These are phyloP conservation scores for Prionailurus bengalensis DNA, from an alignment of 2,113 vertebrate genomes.

Conservation along the genomic window DNA sequence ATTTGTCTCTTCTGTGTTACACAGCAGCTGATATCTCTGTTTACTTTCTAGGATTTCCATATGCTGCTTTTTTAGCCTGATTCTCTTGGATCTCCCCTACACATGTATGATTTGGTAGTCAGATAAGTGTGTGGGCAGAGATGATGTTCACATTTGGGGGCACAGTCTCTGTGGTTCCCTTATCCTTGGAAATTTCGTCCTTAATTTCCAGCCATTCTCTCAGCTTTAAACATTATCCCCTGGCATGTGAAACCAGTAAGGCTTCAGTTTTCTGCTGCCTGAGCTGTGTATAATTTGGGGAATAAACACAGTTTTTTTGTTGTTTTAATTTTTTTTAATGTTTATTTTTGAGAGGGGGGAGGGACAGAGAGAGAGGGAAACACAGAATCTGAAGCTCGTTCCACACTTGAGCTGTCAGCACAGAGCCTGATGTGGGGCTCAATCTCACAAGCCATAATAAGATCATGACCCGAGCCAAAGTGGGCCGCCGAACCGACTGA, in stretches of 20 bases:
- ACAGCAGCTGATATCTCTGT: not conserved
- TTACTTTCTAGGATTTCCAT: conserved; percentile 3
- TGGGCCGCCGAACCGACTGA: no score
- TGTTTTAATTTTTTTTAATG: no score
- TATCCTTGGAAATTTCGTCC: not conserved
- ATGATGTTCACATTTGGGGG: not conserved
- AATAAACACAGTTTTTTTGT: not conserved
- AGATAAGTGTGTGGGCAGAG: not conserved
- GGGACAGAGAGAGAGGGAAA: no score
- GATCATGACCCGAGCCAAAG: no score
- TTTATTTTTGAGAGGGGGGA: no score
- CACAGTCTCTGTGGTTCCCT: not conserved
- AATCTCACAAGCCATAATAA: no score
- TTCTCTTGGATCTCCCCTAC: not conserved
- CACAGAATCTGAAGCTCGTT: no score
- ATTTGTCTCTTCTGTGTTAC: not conserved
- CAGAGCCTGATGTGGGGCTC: no score
- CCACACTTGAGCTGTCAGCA: no score
- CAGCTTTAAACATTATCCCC: not conserved
- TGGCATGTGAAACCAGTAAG: not conserved
- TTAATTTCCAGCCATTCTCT: not conserved
- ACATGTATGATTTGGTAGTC: not conserved
- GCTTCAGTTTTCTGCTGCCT: not conserved
- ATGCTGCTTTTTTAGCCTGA: not conserved
- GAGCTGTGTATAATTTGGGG: not conserved